Evolutionary conservation across 2,797 vertebrate species (phyloP).

Genomic region (Limosa lapponica): DNA sequence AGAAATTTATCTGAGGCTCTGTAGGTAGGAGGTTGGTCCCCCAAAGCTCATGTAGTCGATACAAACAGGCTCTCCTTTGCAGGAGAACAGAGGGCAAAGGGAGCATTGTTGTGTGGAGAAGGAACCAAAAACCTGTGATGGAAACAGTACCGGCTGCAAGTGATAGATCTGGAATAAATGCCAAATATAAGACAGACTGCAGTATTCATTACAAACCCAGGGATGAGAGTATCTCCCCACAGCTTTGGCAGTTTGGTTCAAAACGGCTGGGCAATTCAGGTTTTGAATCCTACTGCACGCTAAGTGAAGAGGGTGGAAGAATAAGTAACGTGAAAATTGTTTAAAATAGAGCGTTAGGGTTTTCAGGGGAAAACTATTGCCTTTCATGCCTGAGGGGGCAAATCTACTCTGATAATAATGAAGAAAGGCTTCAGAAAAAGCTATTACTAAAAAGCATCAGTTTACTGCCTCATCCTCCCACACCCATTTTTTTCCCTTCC

Average conservation of each 20-base stretch:
- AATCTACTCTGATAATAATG: conserved; percentile 20
- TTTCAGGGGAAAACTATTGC: background rate
- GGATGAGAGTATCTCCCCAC: conserved; percentile 10
- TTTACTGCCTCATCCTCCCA: conserved; percentile 36
- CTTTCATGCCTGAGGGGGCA: conserved; percentile 38
- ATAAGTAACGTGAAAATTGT: background rate
- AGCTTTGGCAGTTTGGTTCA: conserved; percentile 25
- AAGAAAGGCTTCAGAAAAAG: conserved; percentile 49
- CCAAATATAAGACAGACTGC: background rate
- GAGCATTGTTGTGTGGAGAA: background rate
- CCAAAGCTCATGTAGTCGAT: background rate
- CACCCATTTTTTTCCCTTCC: conserved; percentile 5
- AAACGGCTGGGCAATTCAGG: background rate
- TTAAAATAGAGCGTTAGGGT: background rate
- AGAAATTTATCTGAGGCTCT: background rate
- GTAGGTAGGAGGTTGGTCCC: background rate
- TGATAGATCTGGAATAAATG: background rate
- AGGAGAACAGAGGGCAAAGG: background rate
- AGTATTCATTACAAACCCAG: background rate
- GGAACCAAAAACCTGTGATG: background rate
- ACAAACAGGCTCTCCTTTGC: background rate
- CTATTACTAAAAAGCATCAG: background rate
- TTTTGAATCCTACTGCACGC: conserved; percentile 35
- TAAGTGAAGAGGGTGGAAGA: conserved; percentile 8
- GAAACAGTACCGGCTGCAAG: background rate